These are phyloP conservation scores for Buphagus erythrorhynchus DNA, from an alignment of 2,797 vertebrate genomes.

Conservation along the genomic window DNA sequence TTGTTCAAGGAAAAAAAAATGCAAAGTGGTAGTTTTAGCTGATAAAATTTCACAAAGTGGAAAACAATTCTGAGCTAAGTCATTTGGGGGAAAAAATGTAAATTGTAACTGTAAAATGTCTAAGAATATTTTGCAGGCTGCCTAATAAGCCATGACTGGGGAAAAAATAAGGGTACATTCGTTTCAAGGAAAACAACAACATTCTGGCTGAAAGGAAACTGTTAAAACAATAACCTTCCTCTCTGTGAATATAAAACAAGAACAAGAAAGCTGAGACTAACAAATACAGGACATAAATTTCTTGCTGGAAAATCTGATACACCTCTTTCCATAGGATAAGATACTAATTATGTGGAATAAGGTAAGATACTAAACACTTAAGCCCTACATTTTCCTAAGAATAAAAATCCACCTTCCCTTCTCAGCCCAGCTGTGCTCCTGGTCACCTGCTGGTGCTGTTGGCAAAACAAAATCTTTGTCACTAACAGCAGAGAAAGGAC, in stretches of 20 bases:
- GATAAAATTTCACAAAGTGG: not conserved
- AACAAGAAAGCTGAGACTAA: not conserved
- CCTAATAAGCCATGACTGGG: not conserved
- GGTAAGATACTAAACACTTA: not conserved
- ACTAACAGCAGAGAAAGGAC: not conserved
- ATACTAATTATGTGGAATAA: not conserved
- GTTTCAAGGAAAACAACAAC: not conserved
- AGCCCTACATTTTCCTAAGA: not conserved
- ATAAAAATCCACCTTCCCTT: not conserved
- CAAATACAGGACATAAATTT: not conserved
- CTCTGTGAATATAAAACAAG: not conserved
- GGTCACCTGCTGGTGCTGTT: rapidly evolving
- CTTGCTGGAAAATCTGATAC: not conserved
- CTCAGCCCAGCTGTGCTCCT: not conserved
- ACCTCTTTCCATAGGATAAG: not conserved
- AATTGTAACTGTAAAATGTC: not conserved
- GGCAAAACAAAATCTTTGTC: not conserved
- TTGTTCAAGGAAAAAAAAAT: not conserved
- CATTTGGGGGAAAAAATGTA: not conserved
- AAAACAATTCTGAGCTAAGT: not conserved
- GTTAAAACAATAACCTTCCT: not conserved
- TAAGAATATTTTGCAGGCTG: not conserved
- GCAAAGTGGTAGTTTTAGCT: not conserved
- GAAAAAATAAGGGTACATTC: not conserved
- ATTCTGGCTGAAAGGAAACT: not conserved